Base-by-base conservation (phyloP, 1,140 invertebrate genomes). In the Mesaphorura yosii region DNA sequence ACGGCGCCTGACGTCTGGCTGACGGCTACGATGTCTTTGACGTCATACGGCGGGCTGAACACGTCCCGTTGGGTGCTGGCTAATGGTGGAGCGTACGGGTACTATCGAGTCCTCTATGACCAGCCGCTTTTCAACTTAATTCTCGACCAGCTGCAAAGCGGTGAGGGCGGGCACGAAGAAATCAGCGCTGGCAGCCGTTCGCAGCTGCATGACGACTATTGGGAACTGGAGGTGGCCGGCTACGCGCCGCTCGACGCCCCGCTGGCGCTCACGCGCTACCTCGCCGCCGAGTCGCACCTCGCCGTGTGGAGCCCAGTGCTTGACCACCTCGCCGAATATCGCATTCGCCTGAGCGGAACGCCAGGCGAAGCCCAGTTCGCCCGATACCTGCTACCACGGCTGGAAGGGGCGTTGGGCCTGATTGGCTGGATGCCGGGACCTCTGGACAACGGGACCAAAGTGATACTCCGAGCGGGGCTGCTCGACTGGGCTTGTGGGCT, bases 201-300 rank as follows among this genome's bases (percentile, higher is more conserved):
- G 37, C 51, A 56, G 44, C 15, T 61, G 19, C 2, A 57, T 1
- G 41, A 57, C 42, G 59, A 61, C 26, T 61, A 61, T 48, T 58
- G 14, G 51, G 44, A 34, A n/a, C n/a, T n/a, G n/a, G n/a, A n/a
- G n/a, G n/a, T n/a, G n/a, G n/a, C n/a, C n/a, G n/a, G n/a, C n/a
- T n/a, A n/a, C n/a, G n/a, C n/a, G n/a, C n/a, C n/a, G n/a, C n/a
- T n/a, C n/a, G n/a, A n/a, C n/a, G n/a, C n/a, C n/a, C n/a, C n/a
- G n/a, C n/a, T n/a, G n/a, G n/a, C n/a, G n/a, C n/a, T n/a, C n/a
- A n/a, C n/a, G n/a, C n/a, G n/a, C n/a, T n/a, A n/a, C n/a, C n/a
- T n/a, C n/a, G n/a, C n/a, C n/a, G n/a, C n/a, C n/a, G n/a, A n/a
- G n/a, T n/a, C n/a, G n/a, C n/a, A n/a, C n/a, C n/a, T n/a, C n/a